phyloP scores from a whole-genome alignment of 2,113 vertebrate species.

The Tympanuchus pallidicinctus region DNA sequence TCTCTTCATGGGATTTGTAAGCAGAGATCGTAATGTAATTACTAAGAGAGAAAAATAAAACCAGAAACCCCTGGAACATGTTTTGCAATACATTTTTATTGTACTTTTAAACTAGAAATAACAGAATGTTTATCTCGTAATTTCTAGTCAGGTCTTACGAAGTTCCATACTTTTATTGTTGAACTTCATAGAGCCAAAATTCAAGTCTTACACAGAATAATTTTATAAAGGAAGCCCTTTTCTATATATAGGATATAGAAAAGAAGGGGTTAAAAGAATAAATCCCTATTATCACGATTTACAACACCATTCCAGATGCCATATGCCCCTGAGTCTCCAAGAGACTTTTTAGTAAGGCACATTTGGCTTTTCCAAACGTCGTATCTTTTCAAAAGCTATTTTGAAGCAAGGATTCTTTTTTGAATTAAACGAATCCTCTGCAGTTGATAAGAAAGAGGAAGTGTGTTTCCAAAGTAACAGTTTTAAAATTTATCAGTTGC shows the following conservation, averaged over 20 bases:
- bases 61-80: background rate
- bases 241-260: background rate
- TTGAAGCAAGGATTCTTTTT: background rate
- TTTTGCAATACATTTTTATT: background rate
- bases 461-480: background rate
- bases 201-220: background rate
- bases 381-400: background rate
- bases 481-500: background rate
- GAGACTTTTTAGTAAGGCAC: background rate
- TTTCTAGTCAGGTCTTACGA: background rate
- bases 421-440: background rate
- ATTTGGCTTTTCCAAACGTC: background rate
- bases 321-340: background rate
- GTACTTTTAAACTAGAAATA: background rate
- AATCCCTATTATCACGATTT: conserved; percentile 46
- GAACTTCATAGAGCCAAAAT: background rate
- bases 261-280: conserved; percentile 53
- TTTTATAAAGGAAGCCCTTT: background rate
- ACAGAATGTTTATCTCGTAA: background rate
- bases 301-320: background rate
- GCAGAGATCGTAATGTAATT: background rate
- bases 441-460: background rate
- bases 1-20: background rate
- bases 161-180: background rate
- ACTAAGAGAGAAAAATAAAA: background rate